Evolutionary conservation across 2,888 invertebrate genomes (phyloP).

Genomic region (Antitype chi): DNA sequence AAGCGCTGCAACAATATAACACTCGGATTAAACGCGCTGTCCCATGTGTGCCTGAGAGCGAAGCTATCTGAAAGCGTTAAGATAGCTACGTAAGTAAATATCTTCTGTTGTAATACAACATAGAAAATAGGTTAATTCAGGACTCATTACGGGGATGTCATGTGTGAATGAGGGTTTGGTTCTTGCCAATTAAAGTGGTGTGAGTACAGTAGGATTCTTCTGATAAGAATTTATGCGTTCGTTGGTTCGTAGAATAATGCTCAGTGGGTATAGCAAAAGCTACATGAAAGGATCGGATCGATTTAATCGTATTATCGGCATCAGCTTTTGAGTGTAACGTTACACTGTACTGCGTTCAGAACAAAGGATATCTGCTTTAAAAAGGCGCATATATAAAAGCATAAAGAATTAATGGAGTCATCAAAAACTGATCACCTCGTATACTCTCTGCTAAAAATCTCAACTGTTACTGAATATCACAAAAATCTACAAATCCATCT

Average conservation of each 20-base stretch:
- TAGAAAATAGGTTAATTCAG: too few relatives aligned
- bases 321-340: conserved; percentile 13
- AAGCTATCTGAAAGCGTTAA: neutral
- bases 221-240: conserved; percentile 25
- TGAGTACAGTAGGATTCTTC: neutral
- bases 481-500: neutral
- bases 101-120: too few relatives aligned
- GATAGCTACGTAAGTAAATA: neutral
- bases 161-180: neutral
- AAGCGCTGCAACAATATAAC: conserved; percentile 57
- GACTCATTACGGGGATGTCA: neutral
- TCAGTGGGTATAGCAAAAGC: conserved; percentile 44
- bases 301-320: conserved; percentile 33
- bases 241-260: conserved; percentile 32
- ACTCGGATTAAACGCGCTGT: conserved; percentile 36
- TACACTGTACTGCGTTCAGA: neutral
- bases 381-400: neutral
- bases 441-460: neutral
- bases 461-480: neutral
- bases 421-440: neutral
- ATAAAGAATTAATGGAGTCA: neutral
- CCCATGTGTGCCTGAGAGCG: neutral
- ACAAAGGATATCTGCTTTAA: neutral
- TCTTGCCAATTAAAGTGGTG: conserved; percentile 20
- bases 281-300: conserved; percentile 40